Evolutionary conservation across 2,113 vertebrate species (phyloP).

Genomic region (Lota lota): DNA sequence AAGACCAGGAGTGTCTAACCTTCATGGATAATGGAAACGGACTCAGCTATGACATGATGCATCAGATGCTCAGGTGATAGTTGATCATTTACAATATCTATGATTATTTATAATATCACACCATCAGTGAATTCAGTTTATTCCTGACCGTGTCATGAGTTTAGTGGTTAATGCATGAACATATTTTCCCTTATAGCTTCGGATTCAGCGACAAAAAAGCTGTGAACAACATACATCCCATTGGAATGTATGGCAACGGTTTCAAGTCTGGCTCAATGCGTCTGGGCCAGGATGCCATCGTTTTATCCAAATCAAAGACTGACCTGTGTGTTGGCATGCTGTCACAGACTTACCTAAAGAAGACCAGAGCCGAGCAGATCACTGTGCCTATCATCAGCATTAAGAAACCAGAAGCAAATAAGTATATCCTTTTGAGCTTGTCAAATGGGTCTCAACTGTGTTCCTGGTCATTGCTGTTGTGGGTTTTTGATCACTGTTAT

Average conservation of each 20-base stretch:
- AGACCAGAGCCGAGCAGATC: constrained; percentile 80
- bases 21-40: constrained; percentile 94
- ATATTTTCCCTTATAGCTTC: constrained; percentile 72
- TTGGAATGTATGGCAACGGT: constrained; percentile 94
- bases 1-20: constrained; percentile 75
- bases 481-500: too few species aligned
- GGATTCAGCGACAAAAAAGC: constrained; percentile 94
- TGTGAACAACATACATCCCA: constrained; percentile 78
- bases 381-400: constrained; percentile 83
- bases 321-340: constrained; percentile 86
- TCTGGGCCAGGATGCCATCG: constrained; percentile 88
- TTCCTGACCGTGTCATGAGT: neutral
- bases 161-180: neutral
- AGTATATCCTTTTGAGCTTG: constrained; percentile 83
- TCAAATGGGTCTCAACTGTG: neutral
- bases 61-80: constrained; percentile 92
- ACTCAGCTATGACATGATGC: constrained; percentile 82
- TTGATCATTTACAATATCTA: neutral
- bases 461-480: neutral
- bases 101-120: neutral
- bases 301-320: constrained; percentile 86
- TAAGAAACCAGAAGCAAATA: constrained; percentile 29
- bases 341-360: constrained; percentile 87
- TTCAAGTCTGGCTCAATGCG: constrained; percentile 99
- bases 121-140: neutral